Base-by-base conservation (phyloP, 2,113 vertebrate genomes). In the Mormyrus iriodes region DNA sequence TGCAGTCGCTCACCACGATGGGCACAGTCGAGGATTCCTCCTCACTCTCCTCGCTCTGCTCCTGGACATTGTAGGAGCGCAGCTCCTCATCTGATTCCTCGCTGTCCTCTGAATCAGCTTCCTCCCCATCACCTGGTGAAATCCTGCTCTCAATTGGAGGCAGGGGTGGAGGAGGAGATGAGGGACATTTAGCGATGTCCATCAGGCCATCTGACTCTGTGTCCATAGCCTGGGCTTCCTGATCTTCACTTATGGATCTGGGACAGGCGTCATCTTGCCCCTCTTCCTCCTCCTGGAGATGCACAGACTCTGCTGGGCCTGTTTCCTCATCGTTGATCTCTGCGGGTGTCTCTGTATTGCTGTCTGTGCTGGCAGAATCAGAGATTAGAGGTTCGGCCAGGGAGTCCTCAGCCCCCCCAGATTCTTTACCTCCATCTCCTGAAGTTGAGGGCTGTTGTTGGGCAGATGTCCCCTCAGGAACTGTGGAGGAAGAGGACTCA, bases 51-150 rank as follows among this genome's bases (percentile, higher is more conserved):
- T 98, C 98, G 0, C 97, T 97, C 86, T 96, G 96, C 84, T 98
- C 98, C 94, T 96, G 98, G 88, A 97, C 92, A 89, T 96, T 96
- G 93, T 97, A 97, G 90, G 93, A 95, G 61, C 96, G 94, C 51
- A 98, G 95, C 84, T 98, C 98, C 91, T 99, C 98, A 0, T 99
- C 98, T 0, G 97, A 98, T 90, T 98, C 98, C 0, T 98, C 97
- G 0, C 98, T 99, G 93, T 99, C 97, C 0, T 98, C 98, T 0
- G 96, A 97, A 92, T 98, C 97, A 0, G 90, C 94, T 88, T 97
- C 97, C 24, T 95, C 95, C 0, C 44, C 94, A 1, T 94, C 89
- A 7, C 90, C 94, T 0, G 4, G 91, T 90, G 93, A 91, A 1
- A 88, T 53, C 24, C 92, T 89, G 89, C 89, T 4, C 85, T 92